Percentiles rank a stretch among this genome's conserved stretches.
phyloP scores from a whole-genome alignment of 2,888 invertebrate genomes.

The Mythimna lalbum region DNA sequence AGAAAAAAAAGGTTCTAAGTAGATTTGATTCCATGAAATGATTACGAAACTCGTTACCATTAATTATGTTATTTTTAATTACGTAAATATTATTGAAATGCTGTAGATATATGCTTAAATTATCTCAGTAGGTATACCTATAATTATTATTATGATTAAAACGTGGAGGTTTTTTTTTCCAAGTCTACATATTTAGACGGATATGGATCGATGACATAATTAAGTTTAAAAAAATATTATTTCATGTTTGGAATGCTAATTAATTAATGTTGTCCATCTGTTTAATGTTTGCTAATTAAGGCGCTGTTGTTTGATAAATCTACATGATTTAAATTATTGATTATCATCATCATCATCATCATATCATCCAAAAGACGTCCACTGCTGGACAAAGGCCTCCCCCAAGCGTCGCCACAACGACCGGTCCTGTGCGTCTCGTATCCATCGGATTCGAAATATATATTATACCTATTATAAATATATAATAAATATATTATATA shows the following conservation, averaged over 20 bases:
- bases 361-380: too few species aligned
- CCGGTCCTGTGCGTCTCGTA: too few species aligned
- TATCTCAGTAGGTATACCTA: neutral
- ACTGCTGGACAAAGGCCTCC: too few species aligned
- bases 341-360: too few species aligned
- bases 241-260: slow-evolving; percentile 30
- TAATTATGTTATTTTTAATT: slow-evolving; percentile 2
- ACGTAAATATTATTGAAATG: slow-evolving; percentile 1
- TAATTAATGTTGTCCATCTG: slow-evolving; percentile 5
- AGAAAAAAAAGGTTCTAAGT: neutral
- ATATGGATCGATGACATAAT: slow-evolving; percentile 26
- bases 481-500: too few species aligned
- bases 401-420: too few species aligned
- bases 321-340: neutral
- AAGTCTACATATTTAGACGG: neutral
- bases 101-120: slow-evolving; percentile 1
- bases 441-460: too few species aligned
- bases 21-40: neutral
- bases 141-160: neutral
- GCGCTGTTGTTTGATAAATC: slow-evolving; percentile 12
- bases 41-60: neutral
- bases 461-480: too few species aligned
- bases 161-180: neutral
- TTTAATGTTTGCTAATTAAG: slow-evolving; percentile 40
- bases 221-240: neutral